Evolutionary conservation across 2,888 invertebrate genomes (phyloP).

Genomic region (Polyommatus iphigenia): DNA sequence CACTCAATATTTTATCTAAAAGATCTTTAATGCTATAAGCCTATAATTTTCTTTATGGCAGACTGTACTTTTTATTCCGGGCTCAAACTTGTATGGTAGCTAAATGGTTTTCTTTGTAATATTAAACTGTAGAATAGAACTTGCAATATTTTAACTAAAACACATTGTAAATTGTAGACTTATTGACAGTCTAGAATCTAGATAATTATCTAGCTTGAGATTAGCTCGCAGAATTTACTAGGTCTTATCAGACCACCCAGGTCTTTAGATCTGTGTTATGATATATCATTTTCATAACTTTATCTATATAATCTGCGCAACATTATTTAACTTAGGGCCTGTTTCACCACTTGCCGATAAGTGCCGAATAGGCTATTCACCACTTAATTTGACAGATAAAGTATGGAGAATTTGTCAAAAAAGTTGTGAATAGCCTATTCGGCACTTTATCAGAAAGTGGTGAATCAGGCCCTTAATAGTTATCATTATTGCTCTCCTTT

Average conservation of each 20-base stretch:
- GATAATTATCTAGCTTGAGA: slow-evolving; percentile 10
- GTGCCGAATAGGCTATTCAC: no score
- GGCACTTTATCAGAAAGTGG: no score
- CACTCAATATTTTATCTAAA: no score
- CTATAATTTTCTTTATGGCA: neutral
- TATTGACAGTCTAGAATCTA: neutral
- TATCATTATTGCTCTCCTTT: neutral
- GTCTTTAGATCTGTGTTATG: neutral
- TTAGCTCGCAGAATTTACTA: neutral
- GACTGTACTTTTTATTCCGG: neutral
- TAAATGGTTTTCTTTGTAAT: neutral
- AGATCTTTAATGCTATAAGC: no score
- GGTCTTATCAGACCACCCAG: neutral
- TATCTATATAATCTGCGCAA: neutral
- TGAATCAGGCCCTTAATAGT: no score
- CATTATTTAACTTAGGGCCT: no score
- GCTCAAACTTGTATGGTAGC: neutral
- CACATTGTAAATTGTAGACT: neutral
- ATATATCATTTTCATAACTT: neutral
- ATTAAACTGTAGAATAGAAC: neutral
- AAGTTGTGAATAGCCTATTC: no score
- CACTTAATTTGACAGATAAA: no score
- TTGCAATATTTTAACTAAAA: neutral
- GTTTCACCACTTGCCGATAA: no score
- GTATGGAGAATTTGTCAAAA: no score